Evolutionary conservation across 1,140 invertebrate species (phyloP), one percentile per base, ranked within the genome.

Genomic region (Tetragnatha versicolor): DNA sequence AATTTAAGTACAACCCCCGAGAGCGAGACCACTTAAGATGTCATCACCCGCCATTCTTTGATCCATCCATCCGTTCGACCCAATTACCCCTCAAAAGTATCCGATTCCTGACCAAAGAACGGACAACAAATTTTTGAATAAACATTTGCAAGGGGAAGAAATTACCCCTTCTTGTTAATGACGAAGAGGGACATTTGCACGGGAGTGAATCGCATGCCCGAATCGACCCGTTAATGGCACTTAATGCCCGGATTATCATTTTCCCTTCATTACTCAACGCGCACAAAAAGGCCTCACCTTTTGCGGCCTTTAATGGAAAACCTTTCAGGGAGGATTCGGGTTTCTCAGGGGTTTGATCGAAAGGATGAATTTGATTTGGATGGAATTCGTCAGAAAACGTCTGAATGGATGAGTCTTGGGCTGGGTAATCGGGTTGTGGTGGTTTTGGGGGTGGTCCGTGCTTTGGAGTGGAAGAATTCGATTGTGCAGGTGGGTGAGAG

Each of bases 211-310:
- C 42, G 69, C 35, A 73, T 55, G 47, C 60, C 35, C 69, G 53
- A 60, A 25, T 73, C 69, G 42, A 20, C 53, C 9, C 69, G 69
- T 73, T 73, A 73, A 73, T 73, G 69, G 69, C 53, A 73, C 69
- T 73, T 73, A 73, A 73, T 73, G 69, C 22, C 25, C 25, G 25
- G 69, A 73, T 73, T 73, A 73, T 73, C 33, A 73, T 60, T 45
- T 33, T 29, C 35, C 22, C 68, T 0, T 4, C 63, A 20, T 22
- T 20, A 10, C 20, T 25, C 60, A 10, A 6, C 39, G 45, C 31
- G 42, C 29, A 73, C 35, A 58, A 73, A 73, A 73, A 73, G 53
- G 69, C 47, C 68, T 73, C 42, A 42, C 69, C 37, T 73, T 72
- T 42, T 17, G 51, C 33, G 33, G 45, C 5, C 45, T 37, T 73